phyloP scores from a whole-genome alignment of 2,888 invertebrate genomes.

The Lycophotia porphyrea region DNA sequence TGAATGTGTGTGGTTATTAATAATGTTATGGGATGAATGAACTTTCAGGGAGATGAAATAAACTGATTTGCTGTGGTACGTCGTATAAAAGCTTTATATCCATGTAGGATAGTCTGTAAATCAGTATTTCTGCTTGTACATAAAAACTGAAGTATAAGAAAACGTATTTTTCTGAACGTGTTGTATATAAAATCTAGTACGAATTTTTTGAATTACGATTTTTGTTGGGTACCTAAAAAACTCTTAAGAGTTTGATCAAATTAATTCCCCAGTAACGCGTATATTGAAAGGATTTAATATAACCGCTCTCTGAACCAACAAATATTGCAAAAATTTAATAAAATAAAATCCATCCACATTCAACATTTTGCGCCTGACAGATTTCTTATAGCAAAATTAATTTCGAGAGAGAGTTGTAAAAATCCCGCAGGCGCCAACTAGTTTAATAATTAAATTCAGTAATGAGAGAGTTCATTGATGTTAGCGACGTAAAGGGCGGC shows the following conservation, averaged over 20 bases:
- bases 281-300: not conserved
- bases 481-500: conserved; percentile 5
- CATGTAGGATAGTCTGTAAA: not conserved
- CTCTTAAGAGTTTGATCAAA: not conserved
- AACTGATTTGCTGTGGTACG: not conserved
- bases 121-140: not conserved
- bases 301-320: not conserved
- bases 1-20: conserved; percentile 19
- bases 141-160: not conserved
- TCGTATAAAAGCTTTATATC: not conserved
- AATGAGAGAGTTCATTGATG: conserved; percentile 47
- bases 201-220: too few species aligned
- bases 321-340: not conserved
- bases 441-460: conserved; percentile 33
- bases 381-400: conserved; percentile 13
- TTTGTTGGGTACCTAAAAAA: not conserved
- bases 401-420: conserved; percentile 12
- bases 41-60: conserved; percentile 13
- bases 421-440: conserved; percentile 25
- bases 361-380: conserved; percentile 32
- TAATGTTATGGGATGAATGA: conserved; percentile 26
- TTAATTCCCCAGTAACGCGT: not conserved
- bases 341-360: not conserved
- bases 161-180: not conserved
- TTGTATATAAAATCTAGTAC: not conserved